Conservation (phyloP, 2,888 invertebrate species). For the Strigamia crassipes region DNA sequence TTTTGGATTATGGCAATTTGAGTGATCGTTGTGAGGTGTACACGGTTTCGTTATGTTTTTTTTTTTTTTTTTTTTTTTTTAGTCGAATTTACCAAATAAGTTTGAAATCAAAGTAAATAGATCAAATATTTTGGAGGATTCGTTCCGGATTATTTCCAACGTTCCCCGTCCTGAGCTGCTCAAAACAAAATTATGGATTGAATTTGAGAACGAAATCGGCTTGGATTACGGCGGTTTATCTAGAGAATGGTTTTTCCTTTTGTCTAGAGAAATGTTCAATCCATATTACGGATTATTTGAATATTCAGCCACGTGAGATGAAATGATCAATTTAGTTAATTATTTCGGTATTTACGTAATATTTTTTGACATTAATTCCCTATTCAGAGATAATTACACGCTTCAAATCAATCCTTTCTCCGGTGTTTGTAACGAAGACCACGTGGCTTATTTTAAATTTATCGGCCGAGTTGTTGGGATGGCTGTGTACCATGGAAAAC, state of each 20-base stretch:
- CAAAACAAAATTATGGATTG: constrained; percentile 97
- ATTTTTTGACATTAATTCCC: no score
- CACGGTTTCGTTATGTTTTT: constrained; percentile 24
- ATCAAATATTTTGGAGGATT: constrained; percentile 92
- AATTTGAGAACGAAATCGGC: constrained; percentile 97
- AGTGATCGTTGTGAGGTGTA: background rate
- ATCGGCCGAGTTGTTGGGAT: constrained; percentile 97
- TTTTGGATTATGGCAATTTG: constrained; percentile 45
- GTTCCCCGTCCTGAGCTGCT: constrained; percentile 88
- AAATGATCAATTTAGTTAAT: background rate
- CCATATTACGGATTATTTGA: constrained; percentile 99
- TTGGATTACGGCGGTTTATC: constrained; percentile 95
- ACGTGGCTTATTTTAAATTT: constrained; percentile 97
- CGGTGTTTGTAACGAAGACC: constrained; percentile 96
- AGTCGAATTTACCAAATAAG: constrained; percentile 96
- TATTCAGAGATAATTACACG: constrained; percentile 96
- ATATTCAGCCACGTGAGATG: constrained; percentile 92
- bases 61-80: constrained; percentile 55
- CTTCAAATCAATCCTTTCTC: constrained; percentile 98
- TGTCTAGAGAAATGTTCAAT: constrained; percentile 99
- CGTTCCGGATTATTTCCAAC: constrained; percentile 90
- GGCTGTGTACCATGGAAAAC: constrained; percentile 98
- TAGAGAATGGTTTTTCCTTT: constrained; percentile 97
- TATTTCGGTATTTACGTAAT: no score
- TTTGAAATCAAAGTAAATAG: constrained; percentile 92